A percentile compares a stretch with the other conserved stretches of the same genome.
Evolutionary conservation across 2,888 invertebrate genomes (phyloP).

Genomic region (Phengaris arion): DNA sequence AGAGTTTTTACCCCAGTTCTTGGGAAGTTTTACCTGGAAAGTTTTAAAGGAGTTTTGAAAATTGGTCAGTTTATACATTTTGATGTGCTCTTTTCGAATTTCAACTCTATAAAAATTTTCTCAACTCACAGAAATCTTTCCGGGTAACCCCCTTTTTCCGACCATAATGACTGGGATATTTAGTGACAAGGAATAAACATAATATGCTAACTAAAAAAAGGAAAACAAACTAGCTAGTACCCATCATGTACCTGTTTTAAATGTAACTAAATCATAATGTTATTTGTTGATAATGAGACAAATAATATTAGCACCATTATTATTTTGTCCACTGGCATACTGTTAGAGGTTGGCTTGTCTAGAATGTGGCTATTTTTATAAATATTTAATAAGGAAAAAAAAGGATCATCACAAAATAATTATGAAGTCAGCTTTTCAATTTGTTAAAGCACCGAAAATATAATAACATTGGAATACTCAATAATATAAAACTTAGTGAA

Average conservation of each 20-base stretch:
- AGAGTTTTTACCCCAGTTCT: background rate
- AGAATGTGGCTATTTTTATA: background rate
- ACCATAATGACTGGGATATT: too few relatives aligned
- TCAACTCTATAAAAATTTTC: too few relatives aligned
- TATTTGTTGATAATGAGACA: background rate
- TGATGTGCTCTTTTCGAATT: too few relatives aligned
- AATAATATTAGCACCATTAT: background rate
- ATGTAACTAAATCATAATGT: background rate
- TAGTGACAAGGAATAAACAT: background rate
- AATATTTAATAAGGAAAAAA: background rate
- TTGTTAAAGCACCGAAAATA: background rate
- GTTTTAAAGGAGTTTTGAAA: too few relatives aligned
- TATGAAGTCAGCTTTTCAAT: background rate
- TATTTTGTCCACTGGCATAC: background rate
- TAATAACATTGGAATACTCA: constrained; percentile 8
- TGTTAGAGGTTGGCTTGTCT: background rate
- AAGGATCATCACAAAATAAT: background rate
- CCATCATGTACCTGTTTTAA: constrained; percentile 16
- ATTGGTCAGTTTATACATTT: too few relatives aligned
- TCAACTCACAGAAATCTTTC: too few relatives aligned
- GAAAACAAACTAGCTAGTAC: background rate
- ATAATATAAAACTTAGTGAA: constrained; percentile 3
- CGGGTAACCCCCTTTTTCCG: too few relatives aligned
- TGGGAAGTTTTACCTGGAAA: too few relatives aligned
- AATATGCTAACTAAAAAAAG: background rate